Base-by-base conservation (phyloP, 2,113 vertebrate species). In the Mionectes macconnelli region DNA sequence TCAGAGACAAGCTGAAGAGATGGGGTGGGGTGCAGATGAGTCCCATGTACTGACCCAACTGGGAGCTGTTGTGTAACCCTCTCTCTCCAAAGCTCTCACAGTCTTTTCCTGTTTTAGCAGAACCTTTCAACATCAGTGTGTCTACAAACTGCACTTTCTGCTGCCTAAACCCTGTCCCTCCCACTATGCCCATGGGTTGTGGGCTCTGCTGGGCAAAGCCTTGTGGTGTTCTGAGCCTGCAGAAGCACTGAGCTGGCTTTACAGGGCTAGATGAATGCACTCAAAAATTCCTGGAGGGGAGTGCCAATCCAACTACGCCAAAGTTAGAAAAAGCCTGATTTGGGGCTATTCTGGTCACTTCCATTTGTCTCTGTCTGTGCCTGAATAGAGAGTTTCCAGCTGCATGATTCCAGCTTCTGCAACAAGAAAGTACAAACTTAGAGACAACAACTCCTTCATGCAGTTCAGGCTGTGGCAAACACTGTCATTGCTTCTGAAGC, bases 321-420 rank as follows among this genome's bases (percentile, higher is more conserved):
- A 93, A 95, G 76, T 84, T 95, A 93, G 95, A 94, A 93, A 78
- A 91, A 37, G 66, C 15, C 84, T 78, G 78, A 67, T 89, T 70
- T 87, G 69, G 77, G 87, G 81, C 90, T 97, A 95, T 96, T 95
- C 92, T 94, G 87, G 89, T 89, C 87, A 74, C n/a, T 76, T 94
- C 47, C 81, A 97, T 96, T 94, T 93, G 78, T 91, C 93, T 89
- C 87, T 95, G 89, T 97, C 84, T 68, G 24, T 56, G 62, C 40
- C 78, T 8, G 39, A 89, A 94, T 28, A 75, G 70, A 62, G 27
- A 93, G 52, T 56, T 56, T 97, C 67, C 75, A 78, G 42, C 39
- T 40, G 30, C 40, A 72, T 1, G 21, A 53, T 60, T 87, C 60
- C 77, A 95, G 62, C 40, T 91, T 85, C 60, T 93, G 81, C 81